Conservation (phyloP, 1,140 invertebrate species). For the Brachionus paranguensis region DNA sequence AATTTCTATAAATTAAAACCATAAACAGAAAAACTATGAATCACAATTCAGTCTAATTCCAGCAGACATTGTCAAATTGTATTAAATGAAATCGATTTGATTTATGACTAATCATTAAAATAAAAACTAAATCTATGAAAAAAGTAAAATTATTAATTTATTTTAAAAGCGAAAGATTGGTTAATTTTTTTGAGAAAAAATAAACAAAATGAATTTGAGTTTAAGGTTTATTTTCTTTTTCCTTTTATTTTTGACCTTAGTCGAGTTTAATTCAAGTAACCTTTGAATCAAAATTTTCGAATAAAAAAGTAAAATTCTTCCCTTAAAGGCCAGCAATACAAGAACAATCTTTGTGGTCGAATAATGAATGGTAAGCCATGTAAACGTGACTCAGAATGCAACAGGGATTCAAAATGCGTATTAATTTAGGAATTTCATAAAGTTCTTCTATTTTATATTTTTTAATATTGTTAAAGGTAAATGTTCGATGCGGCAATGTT, state of each 20-base stretch:
- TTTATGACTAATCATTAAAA: neutral
- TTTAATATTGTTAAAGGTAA: neutral
- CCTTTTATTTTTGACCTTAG: neutral
- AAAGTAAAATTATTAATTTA: neutral
- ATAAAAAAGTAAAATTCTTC: neutral
- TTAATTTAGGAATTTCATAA: neutral
- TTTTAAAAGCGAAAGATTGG: neutral
- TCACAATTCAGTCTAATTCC: neutral
- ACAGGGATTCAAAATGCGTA: neutral
- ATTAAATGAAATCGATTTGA: neutral
- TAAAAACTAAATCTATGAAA: neutral
- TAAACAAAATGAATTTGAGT: neutral
- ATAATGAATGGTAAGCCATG: neutral
- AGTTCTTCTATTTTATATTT: neutral
- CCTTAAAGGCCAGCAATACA: neutral
- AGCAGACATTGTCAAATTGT: neutral
- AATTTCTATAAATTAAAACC: too few relatives aligned
- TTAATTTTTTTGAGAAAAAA: neutral
- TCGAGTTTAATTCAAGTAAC: neutral
- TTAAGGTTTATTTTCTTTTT: neutral
- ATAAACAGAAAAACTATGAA: too few relatives aligned
- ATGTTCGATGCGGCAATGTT: neutral
- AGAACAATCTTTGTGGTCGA: neutral
- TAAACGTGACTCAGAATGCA: slow-evolving; percentile 2
- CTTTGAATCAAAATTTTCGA: neutral